phyloP scores from a whole-genome alignment of 1,140 invertebrate species.

The Daktulosphaira vitifoliae region DNA sequence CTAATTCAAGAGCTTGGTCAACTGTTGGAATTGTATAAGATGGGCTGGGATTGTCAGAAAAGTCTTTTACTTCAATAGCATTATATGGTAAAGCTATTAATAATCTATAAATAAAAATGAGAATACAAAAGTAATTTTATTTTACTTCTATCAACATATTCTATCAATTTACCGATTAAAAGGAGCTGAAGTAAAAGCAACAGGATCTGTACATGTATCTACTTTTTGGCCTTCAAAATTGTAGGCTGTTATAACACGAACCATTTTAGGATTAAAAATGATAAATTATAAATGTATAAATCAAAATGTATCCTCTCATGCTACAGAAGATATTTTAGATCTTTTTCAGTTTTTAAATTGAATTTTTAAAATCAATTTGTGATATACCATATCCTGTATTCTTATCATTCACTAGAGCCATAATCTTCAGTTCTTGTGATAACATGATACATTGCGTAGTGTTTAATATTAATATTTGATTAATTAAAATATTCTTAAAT shows the following conservation, averaged over 20 bases:
- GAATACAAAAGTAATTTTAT: background rate
- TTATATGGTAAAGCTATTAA: slow-evolving; percentile 52
- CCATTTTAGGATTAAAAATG: slow-evolving; percentile 46
- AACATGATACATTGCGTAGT: too few species aligned
- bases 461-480: too few species aligned
- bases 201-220: slow-evolving; percentile 55
- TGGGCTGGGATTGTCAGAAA: slow-evolving; percentile 45
- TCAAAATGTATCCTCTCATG: too few species aligned
- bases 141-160: too few species aligned
- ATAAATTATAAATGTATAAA: too few species aligned
- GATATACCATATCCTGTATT: too few species aligned
- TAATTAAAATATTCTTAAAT: too few species aligned
- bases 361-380: too few species aligned
- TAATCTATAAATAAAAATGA: slow-evolving; percentile 36
- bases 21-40: slow-evolving; percentile 55
- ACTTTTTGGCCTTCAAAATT: slow-evolving; percentile 59
- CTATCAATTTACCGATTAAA: slow-evolving; percentile 14
- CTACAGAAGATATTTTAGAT: too few species aligned
- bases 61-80: slow-evolving; percentile 53
- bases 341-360: too few species aligned
- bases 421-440: too few species aligned
- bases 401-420: too few species aligned
- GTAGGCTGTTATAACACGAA: slow-evolving; percentile 59
- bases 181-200: slow-evolving; percentile 51
- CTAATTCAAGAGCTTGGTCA: slow-evolving; percentile 46